A percentile compares a stretch with the other conserved stretches of the same genome.
phyloP scores from a whole-genome alignment of 1,140 invertebrate genomes.

The Sitodiplosis mosellana region DNA sequence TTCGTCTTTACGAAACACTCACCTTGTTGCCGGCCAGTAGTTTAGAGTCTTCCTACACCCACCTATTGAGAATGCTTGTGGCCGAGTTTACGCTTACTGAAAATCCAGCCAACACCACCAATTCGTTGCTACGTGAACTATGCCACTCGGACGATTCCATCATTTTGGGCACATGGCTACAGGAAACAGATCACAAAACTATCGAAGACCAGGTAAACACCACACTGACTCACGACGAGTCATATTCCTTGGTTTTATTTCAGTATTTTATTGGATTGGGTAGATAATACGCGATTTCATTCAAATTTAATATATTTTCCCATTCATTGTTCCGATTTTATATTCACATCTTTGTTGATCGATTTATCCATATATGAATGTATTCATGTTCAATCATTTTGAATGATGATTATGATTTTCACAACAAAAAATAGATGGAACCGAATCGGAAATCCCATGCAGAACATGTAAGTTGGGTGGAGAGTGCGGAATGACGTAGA shows the following conservation, averaged over 20 bases:
- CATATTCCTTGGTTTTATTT: too few species aligned
- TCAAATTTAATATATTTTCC: too few species aligned
- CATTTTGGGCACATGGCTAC: conserved; percentile 69
- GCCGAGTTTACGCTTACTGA: conserved; percentile 93
- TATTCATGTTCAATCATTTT: too few species aligned
- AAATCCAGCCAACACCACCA: conserved; percentile 86
- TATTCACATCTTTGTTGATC: too few species aligned
- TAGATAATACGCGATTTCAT: too few species aligned
- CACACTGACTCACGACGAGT: too few species aligned
- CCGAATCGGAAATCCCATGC: conserved; percentile 49
- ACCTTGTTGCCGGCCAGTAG: conserved; percentile 63
- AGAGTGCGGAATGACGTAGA: not conserved
- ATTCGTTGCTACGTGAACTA: conserved; percentile 64
- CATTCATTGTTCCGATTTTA: too few species aligned
- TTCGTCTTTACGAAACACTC: conserved; percentile 81
- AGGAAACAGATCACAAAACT: conserved; percentile 88
- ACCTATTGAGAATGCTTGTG: conserved; percentile 80
- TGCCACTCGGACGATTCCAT: conserved; percentile 85
- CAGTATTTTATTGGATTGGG: too few species aligned
- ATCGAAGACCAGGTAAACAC: conserved; percentile 99
- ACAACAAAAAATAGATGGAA: too few species aligned
- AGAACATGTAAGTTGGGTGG: conserved; percentile 46
- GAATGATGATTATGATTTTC: too few species aligned
- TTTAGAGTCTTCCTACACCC: conserved; percentile 71
- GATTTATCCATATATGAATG: too few species aligned